phyloP scores from a whole-genome alignment of 2,113 vertebrate species.

The Dinomys branickii region DNA sequence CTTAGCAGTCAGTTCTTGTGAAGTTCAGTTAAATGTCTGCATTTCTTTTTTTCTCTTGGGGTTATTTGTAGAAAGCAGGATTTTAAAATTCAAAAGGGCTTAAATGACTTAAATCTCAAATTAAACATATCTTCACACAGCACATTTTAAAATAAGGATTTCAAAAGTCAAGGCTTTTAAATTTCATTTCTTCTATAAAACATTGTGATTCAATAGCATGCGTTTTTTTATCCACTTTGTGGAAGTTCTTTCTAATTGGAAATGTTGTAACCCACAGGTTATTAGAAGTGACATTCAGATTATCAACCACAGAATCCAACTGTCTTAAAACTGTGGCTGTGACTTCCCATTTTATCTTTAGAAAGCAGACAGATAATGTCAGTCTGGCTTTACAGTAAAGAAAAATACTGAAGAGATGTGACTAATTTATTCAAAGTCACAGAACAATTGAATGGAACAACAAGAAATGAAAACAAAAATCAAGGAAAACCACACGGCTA shows the following conservation, averaged over 20 bases:
- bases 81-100: slow-evolving; percentile 41
- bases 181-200: slow-evolving; percentile 40
- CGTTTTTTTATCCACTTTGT: slow-evolving; percentile 38
- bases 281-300: slow-evolving; percentile 42
- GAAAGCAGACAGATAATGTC: slow-evolving; percentile 1
- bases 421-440: slow-evolving; percentile 22
- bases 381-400: not conserved
- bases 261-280: not conserved
- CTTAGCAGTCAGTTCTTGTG: not conserved
- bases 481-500: not conserved
- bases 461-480: slow-evolving; percentile 31
- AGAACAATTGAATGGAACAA: not conserved
- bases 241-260: slow-evolving; percentile 15
- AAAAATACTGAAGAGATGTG: not conserved
- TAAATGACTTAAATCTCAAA: not conserved
- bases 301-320: not conserved
- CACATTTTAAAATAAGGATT: not conserved
- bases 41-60: not conserved
- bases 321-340: not conserved
- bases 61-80: not conserved
- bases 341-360: slow-evolving; percentile 37
- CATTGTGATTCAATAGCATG: not conserved
- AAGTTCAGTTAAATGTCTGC: not conserved
- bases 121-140: not conserved
- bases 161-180: slow-evolving; percentile 24